Percentiles rank a stretch among this genome's conserved stretches.
phyloP scores from a whole-genome alignment of 2,888 invertebrate genomes.

The Tachina lurida region DNA sequence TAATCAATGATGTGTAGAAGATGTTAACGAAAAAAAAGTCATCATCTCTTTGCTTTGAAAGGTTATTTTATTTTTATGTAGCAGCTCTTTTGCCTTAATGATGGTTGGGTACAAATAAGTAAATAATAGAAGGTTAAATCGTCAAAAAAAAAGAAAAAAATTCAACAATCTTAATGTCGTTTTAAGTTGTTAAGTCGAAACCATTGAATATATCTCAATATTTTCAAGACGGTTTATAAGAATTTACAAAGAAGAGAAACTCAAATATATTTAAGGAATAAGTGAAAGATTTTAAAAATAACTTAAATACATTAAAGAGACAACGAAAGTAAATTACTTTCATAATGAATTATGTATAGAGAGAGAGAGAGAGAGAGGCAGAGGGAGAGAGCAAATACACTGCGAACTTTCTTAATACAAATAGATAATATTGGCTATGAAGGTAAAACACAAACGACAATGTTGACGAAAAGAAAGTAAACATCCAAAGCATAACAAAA shows the following conservation, averaged over 20 bases:
- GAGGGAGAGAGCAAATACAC: too few species aligned
- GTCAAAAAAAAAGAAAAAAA: neutral
- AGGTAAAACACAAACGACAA: too few species aligned
- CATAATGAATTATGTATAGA: too few species aligned
- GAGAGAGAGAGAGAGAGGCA: too few species aligned
- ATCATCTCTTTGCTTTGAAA: slow-evolving; percentile 17
- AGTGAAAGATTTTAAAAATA: neutral
- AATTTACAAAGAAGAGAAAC: neutral
- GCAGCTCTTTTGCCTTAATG: slow-evolving; percentile 20
- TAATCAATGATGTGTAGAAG: slow-evolving; percentile 50
- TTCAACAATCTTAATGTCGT: slow-evolving; percentile 63
- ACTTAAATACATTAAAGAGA: too few species aligned
- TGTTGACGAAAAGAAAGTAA: too few species aligned
- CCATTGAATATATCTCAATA: neutral
- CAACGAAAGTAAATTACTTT: too few species aligned
- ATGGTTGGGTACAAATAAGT: slow-evolving; percentile 8
- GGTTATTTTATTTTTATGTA: neutral
- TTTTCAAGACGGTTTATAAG: neutral
- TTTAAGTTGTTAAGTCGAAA: slow-evolving; percentile 40
- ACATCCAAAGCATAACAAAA: too few species aligned
- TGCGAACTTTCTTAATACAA: too few species aligned
- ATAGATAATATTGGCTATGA: too few species aligned
- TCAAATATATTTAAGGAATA: neutral
- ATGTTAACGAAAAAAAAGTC: slow-evolving; percentile 33
- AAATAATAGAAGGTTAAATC: slow-evolving; percentile 21